Evolutionary conservation across 1,140 invertebrate species (phyloP).

Genomic region (Caenorhabditis inopinata): DNA sequence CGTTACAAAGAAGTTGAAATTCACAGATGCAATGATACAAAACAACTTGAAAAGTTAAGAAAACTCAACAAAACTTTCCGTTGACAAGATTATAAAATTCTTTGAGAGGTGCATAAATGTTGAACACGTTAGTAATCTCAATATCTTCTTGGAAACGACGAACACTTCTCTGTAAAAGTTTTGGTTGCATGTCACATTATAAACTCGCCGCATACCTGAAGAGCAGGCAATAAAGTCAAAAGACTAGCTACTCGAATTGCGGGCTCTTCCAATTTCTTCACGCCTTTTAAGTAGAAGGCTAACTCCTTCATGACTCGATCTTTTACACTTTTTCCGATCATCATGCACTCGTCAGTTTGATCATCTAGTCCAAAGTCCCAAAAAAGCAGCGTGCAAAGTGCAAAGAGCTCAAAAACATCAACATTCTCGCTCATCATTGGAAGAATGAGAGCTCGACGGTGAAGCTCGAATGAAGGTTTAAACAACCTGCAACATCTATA

Average conservation of each 20-base stretch:
- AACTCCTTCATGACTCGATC: slow-evolving; percentile 27
- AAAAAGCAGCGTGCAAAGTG: slow-evolving; percentile 27
- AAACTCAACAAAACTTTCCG: slow-evolving; percentile 25
- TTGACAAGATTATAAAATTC: slow-evolving; percentile 36
- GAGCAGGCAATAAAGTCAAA: slow-evolving; percentile 21
- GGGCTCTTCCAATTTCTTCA: slow-evolving; percentile 23
- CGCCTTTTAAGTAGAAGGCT: slow-evolving; percentile 22
- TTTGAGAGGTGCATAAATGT: neutral
- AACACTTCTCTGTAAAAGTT: slow-evolving; percentile 4
- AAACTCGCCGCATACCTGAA: neutral
- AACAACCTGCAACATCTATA: slow-evolving; percentile 21
- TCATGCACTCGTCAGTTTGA: slow-evolving; percentile 18
- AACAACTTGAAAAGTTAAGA: too few species aligned
- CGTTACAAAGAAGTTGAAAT: too few species aligned
- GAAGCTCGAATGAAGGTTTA: slow-evolving; percentile 29
- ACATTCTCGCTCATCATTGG: slow-evolving; percentile 23
- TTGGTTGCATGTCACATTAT: neutral
- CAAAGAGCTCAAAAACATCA: slow-evolving; percentile 34
- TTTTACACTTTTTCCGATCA: slow-evolving; percentile 1
- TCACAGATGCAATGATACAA: too few species aligned
- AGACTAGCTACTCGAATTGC: neutral
- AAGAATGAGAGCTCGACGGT: neutral
- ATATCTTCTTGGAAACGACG: slow-evolving; percentile 43
- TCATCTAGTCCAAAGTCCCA: slow-evolving; percentile 41
- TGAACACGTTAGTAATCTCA: slow-evolving; percentile 36